phyloP scores from a whole-genome alignment of 2,888 invertebrate species.

The Agapostemon virescens region DNA sequence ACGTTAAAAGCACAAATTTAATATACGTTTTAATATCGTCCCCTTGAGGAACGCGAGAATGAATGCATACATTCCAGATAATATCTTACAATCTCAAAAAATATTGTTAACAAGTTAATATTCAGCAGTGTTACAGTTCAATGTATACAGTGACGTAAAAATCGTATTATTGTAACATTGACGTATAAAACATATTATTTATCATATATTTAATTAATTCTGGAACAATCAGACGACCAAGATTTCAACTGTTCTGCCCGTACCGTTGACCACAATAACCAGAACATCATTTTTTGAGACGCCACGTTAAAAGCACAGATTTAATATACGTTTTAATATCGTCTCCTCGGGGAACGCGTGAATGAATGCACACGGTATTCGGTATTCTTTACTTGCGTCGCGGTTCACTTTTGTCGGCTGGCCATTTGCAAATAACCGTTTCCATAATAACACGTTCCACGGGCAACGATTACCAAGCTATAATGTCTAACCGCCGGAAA shows the following conservation, averaged over 20 bases:
- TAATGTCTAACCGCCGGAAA: slow-evolving; percentile 55
- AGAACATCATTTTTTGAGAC: background rate
- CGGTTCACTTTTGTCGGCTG: slow-evolving; percentile 32
- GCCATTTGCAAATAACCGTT: slow-evolving; percentile 48
- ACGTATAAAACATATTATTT: background rate
- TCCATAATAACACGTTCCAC: slow-evolving; percentile 44
- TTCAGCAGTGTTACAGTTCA: too few species aligned
- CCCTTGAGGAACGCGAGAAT: background rate
- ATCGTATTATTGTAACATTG: too few species aligned
- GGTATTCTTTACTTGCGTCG: slow-evolving; percentile 13
- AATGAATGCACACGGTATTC: slow-evolving; percentile 6
- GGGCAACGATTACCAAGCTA: slow-evolving; percentile 48
- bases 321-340: slow-evolving; percentile 7
- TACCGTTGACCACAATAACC: background rate
- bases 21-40: slow-evolving; percentile 9
- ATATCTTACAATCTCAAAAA: too few species aligned
- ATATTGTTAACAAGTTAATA: too few species aligned
- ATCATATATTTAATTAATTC: background rate
- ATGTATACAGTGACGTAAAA: too few species aligned
- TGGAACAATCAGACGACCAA: background rate
- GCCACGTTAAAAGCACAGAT: background rate
- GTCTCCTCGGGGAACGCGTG: slow-evolving; percentile 1
- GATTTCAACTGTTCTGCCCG: background rate
- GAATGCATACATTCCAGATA: slow-evolving; percentile 8
- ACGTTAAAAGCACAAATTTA: background rate